Evolutionary conservation across 2,113 vertebrate genomes (phyloP).

Genomic region (Pseudonaja textilis): DNA sequence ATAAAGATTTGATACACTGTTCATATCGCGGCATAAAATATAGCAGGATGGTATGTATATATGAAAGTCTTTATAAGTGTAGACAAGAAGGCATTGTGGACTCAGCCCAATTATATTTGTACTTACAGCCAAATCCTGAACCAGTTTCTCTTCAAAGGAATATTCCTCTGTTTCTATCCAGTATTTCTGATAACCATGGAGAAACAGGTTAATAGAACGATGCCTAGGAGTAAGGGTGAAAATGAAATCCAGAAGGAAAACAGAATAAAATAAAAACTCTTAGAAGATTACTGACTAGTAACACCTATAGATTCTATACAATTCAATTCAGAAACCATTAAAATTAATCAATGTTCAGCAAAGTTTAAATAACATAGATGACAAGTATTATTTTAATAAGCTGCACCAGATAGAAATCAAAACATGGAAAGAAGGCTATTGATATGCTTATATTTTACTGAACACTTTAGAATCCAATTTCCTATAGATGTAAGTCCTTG

Average conservation of each 20-base stretch:
- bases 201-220: slow-evolving; percentile 99
- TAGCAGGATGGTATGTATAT: not conserved
- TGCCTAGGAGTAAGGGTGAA: slow-evolving; percentile 86
- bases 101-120: slow-evolving; percentile 64
- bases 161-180: slow-evolving; percentile 99
- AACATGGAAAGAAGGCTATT: not conserved
- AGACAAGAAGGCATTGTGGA: slow-evolving; percentile 43
- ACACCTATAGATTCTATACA: slow-evolving; percentile 77
- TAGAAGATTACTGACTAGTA: slow-evolving; percentile 86
- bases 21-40: slow-evolving; percentile 13
- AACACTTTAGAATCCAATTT: not conserved
- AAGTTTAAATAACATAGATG: not conserved
- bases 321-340: slow-evolving; percentile 71
- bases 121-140: slow-evolving; percentile 99
- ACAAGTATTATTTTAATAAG: not conserved
- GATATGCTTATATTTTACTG: not conserved
- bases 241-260: slow-evolving; percentile 83
- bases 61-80: slow-evolving; percentile 25
- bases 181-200: slow-evolving; percentile 99
- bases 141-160: slow-evolving; percentile 99
- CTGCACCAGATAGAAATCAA: not conserved
- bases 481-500: not conserved
- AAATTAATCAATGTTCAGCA: not conserved
- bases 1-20: not conserved
- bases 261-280: slow-evolving; percentile 68